phyloP scores from a whole-genome alignment of 1,140 invertebrate genomes.

The Zaprionus tsacasi region DNA sequence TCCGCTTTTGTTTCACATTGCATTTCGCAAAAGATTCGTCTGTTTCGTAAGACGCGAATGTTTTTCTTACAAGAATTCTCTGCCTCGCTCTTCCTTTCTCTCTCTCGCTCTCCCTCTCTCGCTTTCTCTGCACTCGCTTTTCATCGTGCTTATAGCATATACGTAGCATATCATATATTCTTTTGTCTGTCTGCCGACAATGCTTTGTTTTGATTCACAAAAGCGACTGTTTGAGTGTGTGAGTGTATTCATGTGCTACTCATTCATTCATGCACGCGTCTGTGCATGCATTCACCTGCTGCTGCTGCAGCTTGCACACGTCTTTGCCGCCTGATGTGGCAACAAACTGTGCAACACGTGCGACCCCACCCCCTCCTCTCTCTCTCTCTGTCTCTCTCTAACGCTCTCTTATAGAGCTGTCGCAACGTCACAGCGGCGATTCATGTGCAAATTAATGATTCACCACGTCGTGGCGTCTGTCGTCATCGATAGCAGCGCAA shows the following conservation, averaged over 20 bases:
- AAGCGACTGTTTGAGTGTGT: neutral
- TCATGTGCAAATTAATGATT: constrained; percentile 29
- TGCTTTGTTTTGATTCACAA: constrained; percentile 4
- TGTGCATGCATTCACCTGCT: constrained; percentile 4
- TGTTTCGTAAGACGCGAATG: neutral
- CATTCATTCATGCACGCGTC: constrained; percentile 13
- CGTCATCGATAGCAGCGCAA: constrained; percentile 39
- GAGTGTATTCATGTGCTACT: neutral
- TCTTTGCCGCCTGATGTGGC: constrained; percentile 1
- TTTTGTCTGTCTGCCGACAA: neutral
- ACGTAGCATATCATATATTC: too few relatives aligned
- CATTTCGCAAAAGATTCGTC: neutral
- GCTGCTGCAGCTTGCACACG: neutral
- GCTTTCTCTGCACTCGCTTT: neutral
- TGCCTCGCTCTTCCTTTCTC: neutral
- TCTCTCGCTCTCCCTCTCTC: neutral
- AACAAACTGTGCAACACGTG: constrained; percentile 12
- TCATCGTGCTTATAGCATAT: neutral
- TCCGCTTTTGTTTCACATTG: neutral
- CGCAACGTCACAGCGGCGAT: constrained; percentile 17
- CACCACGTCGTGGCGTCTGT: constrained; percentile 13
- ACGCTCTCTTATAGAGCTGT: neutral
- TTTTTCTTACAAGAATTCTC: neutral
- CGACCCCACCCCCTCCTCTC: neutral
- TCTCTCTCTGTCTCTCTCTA: too few relatives aligned